A percentile compares a stretch with the other conserved stretches of the same genome.
phyloP scores from a whole-genome alignment of 2,888 invertebrate genomes.

The Palloptera scutellata region DNA sequence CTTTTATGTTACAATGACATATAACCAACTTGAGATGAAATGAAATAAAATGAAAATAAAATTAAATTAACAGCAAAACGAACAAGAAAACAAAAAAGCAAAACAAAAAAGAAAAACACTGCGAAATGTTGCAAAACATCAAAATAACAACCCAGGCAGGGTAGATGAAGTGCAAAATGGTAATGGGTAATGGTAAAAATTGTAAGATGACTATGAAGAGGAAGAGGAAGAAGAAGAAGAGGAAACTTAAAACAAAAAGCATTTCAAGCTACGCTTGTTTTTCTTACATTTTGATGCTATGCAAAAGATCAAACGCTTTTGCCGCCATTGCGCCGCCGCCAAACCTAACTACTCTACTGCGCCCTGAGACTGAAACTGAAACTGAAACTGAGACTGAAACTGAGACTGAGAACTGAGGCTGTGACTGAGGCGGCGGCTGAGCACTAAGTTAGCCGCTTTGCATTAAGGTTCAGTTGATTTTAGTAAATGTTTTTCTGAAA shows the following conservation, averaged over 20 bases:
- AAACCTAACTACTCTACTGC: not conserved
- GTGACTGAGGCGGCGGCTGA: not conserved
- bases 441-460: too few relatives aligned
- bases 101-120: slow-evolving; percentile 21
- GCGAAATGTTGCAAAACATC: slow-evolving; percentile 1
- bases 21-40: slow-evolving; percentile 51
- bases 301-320: slow-evolving; percentile 28
- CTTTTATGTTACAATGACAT: slow-evolving; percentile 61
- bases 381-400: not conserved
- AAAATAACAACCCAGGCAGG: not conserved
- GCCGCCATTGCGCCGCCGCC: slow-evolving; percentile 19
- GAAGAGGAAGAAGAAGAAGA: not conserved
- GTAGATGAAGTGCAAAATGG: not conserved
- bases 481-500: not conserved
- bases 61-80: slow-evolving; percentile 29
- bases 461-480: too few relatives aligned
- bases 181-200: not conserved
- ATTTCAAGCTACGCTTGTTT: not conserved
- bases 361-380: not conserved
- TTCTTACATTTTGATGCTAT: not conserved
- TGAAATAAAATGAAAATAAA: slow-evolving; percentile 40
- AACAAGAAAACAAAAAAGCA: slow-evolving; percentile 12
- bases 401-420: not conserved
- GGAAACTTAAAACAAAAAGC: not conserved
- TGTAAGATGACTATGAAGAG: not conserved